phyloP scores from a whole-genome alignment of 2,113 vertebrate species.

The Heptranchias perlo region DNA sequence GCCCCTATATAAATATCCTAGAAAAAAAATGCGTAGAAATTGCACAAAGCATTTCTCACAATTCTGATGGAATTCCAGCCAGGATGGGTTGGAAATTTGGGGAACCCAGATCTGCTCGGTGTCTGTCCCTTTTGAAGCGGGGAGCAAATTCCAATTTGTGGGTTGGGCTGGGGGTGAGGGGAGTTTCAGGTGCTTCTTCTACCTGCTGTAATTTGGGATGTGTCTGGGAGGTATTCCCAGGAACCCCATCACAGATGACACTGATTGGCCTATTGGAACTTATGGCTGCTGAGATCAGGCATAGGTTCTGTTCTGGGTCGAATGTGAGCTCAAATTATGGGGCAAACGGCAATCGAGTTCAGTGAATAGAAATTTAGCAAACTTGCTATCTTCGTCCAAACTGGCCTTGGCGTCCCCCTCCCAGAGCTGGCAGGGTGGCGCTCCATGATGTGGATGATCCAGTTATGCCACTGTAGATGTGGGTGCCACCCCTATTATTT shows the following conservation, averaged over 20 bases:
- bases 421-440: background rate
- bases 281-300: background rate
- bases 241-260: too few relatives aligned
- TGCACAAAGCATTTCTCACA: background rate
- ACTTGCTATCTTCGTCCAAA: background rate
- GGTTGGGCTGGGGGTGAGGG: too few relatives aligned
- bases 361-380: background rate
- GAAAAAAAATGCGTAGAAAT: background rate
- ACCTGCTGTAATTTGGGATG: too few relatives aligned
- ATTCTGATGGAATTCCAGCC: background rate
- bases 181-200: background rate
- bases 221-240: too few relatives aligned
- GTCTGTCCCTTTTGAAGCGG: background rate
- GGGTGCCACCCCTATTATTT: background rate
- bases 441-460: background rate
- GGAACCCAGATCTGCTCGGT: too few relatives aligned
- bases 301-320: background rate
- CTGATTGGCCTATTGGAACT: too few relatives aligned
- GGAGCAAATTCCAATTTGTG: background rate
- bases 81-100: background rate
- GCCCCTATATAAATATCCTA: too few relatives aligned
- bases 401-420: background rate
- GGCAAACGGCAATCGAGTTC: background rate
- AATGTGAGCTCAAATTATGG: background rate
- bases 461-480: background rate